phyloP scores from a whole-genome alignment of 2,797 vertebrate genomes.

The Dendrocincla tyrannina region DNA sequence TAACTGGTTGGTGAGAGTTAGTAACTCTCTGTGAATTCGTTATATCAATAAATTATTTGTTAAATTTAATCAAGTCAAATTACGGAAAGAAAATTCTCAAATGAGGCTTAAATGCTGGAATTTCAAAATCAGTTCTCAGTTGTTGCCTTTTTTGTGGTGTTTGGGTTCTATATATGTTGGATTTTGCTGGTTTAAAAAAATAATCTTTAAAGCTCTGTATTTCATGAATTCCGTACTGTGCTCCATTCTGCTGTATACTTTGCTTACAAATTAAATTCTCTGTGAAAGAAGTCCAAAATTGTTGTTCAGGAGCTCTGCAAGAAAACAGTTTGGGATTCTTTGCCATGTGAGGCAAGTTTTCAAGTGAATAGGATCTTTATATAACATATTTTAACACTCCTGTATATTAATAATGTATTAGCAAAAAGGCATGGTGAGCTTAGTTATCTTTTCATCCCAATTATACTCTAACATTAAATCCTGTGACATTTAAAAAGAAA shows the following conservation, averaged over 20 bases:
- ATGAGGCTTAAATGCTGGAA: background rate
- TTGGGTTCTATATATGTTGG: background rate
- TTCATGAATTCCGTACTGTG: slow-evolving; percentile 14
- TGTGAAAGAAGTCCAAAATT: slow-evolving; percentile 39
- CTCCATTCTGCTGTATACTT: slow-evolving; percentile 17
- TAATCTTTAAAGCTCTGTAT: background rate
- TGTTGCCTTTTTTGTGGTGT: background rate
- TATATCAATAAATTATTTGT: background rate
- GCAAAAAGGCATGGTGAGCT: slow-evolving; percentile 72
- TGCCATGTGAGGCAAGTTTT: slow-evolving; percentile 62
- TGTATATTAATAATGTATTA: slow-evolving; percentile 73
- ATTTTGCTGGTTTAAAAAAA: background rate
- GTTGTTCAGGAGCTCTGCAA: slow-evolving; percentile 12
- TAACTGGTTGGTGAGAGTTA: background rate
- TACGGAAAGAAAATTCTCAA: background rate
- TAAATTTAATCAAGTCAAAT: background rate
- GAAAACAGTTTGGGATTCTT: slow-evolving; percentile 12
- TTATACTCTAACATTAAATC: slow-evolving; percentile 81
- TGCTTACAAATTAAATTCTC: slow-evolving; percentile 49
- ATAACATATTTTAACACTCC: slow-evolving; percentile 72
- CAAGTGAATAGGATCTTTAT: slow-evolving; percentile 55
- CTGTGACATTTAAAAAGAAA: slow-evolving; percentile 81
- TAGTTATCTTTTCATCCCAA: slow-evolving; percentile 78
- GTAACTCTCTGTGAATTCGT: background rate
- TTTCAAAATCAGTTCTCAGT: background rate